Base-by-base conservation (phyloP, 2,113 vertebrate genomes). In the Engystomops pustulosus region DNA sequence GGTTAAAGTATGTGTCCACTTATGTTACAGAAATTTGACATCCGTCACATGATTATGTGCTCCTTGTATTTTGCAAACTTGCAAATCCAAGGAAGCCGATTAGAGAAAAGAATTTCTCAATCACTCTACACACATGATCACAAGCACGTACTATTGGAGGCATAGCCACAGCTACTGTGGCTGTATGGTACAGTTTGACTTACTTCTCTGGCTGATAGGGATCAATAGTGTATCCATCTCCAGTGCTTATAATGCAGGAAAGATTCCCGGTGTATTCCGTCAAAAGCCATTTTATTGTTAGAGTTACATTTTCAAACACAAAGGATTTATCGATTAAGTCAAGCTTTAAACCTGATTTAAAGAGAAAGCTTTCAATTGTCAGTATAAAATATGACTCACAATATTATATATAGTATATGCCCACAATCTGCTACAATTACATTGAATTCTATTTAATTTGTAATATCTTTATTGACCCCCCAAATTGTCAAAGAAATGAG, bases 251-350 rank as follows among this genome's bases (percentile, higher is more conserved):
- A 30, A 91, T 87, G 72, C 97, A 98, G 62, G 96, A 97, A 68
- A 99, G 91, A 75, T 98, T 99, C 85, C 97, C 97, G 20, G 91
- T 89, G 86, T 94, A 97, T 0, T 97, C 96, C 62, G 94, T 91
- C 6, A 99, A 95, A 49, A 99, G 93, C 97, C 98, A 99, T 36
- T 90, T 96, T 85, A 98, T 85, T 14, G 90, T 92, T 86, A 98
- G 79, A 0, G 91, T 95, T 85, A 98, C 88, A 0, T 95, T 95
- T 88, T 98, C 95, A 86, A 89, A 95, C 83, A 94, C 81, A 15
- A 94, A 92, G 0, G 92, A 94, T 4, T 88, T 81, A 0, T 93
- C 91, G 23, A 88, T 87, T 79, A 96, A 90, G 32, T 87, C n/a
- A 85, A 98, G 86, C 75, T 88, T 92, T 86, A 98, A 93, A 85